Evolutionary conservation across 2,113 vertebrate species (phyloP), one percentile per base, ranked within the genome.

Genomic region (Miniopterus natalensis): DNA sequence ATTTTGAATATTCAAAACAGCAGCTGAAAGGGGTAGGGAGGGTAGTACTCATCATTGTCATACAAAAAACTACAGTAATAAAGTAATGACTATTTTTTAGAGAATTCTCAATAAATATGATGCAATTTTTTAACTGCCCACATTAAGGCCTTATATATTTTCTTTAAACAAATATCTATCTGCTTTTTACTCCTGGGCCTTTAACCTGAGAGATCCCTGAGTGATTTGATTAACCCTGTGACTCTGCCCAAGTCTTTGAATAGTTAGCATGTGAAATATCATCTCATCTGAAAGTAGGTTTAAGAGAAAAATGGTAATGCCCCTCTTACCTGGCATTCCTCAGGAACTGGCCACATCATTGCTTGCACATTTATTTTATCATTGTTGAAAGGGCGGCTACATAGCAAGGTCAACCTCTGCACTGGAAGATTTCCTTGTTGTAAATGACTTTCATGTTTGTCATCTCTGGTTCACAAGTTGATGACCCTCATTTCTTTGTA

Each of bases 21-120:
- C 85, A 97, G 47, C 93, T 92, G 74, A 77, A 3, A 94, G 57
- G 61, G 85, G 17, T 63, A 42, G 79, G 29, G 45, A 94, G 20
- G 92, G 8, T 27, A 77, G 8, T 92, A 55, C 15, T 92, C n/a
- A 89, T 36, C n/a, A 63, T 14, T 71, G 87, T 96, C 88, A 92
- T 29, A 31, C 29, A 47, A 90, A 75, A 94, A 92, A 86, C 92
- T 85, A 59, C 68, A 97, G 51, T 86, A 73, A 93, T 2, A 77
- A 86, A 90, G 93, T 96, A 91, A 96, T 96, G 94, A 61, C 80
- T 91, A 0, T 93, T 95, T 96, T 95, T 92, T 95, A 68, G 42
- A 96, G 90, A 92, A 95, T 95, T 94, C 88, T 98, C 74, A 66
- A 17, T 92, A 87, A 61, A 84, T 12, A 77, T 88, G 95, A 77